phyloP scores from a whole-genome alignment of 2,113 vertebrate genomes.

The Xyliphius kryptos region DNA sequence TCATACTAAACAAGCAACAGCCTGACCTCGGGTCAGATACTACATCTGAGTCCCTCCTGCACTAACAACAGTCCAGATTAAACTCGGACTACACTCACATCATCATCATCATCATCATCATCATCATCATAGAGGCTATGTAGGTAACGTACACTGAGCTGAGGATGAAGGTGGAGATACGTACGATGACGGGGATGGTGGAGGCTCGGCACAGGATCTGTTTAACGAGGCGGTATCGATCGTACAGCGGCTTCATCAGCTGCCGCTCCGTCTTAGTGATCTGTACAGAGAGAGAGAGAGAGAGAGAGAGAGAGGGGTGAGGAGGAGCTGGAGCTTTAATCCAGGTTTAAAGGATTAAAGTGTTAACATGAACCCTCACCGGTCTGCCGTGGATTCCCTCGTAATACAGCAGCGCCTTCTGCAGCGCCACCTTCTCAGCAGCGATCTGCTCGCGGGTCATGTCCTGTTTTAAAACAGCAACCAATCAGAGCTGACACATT shows the following conservation, averaged over 20 bases:
- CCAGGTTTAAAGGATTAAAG: too few species aligned
- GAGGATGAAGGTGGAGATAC: constrained; percentile 45
- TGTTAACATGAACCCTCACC: constrained; percentile 70
- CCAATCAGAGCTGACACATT: too few species aligned
- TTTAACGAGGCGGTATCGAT: constrained; percentile 91
- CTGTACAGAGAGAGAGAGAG: constrained; percentile 52
- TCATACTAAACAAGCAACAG: constrained; percentile 6
- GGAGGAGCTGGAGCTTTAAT: too few species aligned
- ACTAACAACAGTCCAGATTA: neutral
- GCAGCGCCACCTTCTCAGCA: constrained; percentile 86
- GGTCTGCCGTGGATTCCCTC: constrained; percentile 92
- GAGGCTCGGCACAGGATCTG: constrained; percentile 90
- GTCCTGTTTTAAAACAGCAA: too few species aligned
- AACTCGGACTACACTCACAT: neutral
- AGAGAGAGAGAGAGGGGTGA: constrained; percentile 17
- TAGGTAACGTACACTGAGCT: too few species aligned
- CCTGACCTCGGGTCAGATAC: too few species aligned
- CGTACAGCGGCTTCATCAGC: constrained; percentile 93
- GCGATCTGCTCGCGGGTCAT: constrained; percentile 94
- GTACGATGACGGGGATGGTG: constrained; percentile 89
- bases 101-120: neutral
- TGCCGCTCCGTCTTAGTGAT: constrained; percentile 86
- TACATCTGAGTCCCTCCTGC: neutral
- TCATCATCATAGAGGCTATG: too few species aligned
- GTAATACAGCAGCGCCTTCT: constrained; percentile 88